Base-by-base conservation (phyloP, 2,888 invertebrate genomes). In the Omphaloscelis lunosa region DNA sequence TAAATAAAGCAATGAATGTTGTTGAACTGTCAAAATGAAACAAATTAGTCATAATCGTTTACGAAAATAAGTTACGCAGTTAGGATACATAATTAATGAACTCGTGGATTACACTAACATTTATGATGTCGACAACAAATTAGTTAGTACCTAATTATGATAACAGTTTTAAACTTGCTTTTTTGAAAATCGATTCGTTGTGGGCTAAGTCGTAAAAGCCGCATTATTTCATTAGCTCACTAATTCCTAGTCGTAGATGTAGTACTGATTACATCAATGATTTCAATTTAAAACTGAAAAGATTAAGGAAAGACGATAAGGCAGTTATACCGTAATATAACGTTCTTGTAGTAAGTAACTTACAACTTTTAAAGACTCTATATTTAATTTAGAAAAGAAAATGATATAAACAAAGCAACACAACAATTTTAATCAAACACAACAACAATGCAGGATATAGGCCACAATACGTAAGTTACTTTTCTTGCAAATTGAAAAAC, bases 91-190 rank as follows among this genome's bases (percentile, higher is more conserved):
- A 65, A 29, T 41, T 66, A 29, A 4, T 45, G 6, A 27, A 51
- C 23, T 23, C 27, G 15, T 11, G 20, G 17, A 66, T 41, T 29
- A 70, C 39, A 9, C 27, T 1, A 70, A 70, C 39, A 9, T 23
- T 2, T 29, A 11, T 27, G 41, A 23, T 17, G 67, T 23, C 17
- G 17, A 45, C 41, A 23, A 67, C 29, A 29, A 68, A 45, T 29
- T 66, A 45, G 23, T 41, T 29, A 17, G 15, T 66, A 29, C 29
- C 23, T 70, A 41, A 66, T 70, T 70, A 66, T 29, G 70, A 70
- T 70, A 70, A 66, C 70, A 41, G 23, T 41, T 41, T 65, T 17
- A 23, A 29, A 70, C 17, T 41, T 23, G 66, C 23, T 41, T 11
- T 23, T 27, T 66, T 23, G 17, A 70, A 29, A 41, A 66, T 66